These are phyloP conservation scores for Nasonia vitripennis DNA, from an alignment of 1,140 invertebrate genomes.

Conservation along the genomic window DNA sequence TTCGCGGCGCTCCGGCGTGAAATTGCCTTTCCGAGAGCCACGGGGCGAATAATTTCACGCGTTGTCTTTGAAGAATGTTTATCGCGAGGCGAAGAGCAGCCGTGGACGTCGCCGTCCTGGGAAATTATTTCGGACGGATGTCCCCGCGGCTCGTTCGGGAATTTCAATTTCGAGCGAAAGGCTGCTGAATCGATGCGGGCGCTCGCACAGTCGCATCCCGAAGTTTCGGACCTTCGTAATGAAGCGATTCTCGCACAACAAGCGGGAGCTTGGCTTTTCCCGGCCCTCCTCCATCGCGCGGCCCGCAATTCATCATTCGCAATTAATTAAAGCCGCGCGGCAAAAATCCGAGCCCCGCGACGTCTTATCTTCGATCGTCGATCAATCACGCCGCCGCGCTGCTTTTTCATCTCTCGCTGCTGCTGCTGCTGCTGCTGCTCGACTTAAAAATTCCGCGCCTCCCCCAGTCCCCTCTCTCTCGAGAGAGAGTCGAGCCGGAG, in stretches of 20 bases:
- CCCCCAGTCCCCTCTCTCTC: neutral
- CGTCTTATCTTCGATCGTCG: constrained; percentile 32
- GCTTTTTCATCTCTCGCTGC: neutral
- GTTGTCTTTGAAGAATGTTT: constrained; percentile 40
- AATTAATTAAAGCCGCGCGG: constrained; percentile 18
- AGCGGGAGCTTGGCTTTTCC: too few species aligned
- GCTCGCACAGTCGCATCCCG: too few species aligned
- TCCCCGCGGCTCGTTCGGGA: neutral
- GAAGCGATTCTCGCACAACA: too few species aligned
- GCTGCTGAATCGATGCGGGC: too few species aligned
- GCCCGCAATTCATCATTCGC: constrained; percentile 16
- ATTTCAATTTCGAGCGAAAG: neutral
- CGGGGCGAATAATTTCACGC: neutral
- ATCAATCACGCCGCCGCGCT: constrained; percentile 23
- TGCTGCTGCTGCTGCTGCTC: neutral
- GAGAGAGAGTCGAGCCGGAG: neutral
- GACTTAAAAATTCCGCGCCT: constrained; percentile 27
- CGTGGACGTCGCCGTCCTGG: too few species aligned
- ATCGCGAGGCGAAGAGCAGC: neutral
- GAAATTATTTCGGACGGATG: neutral
- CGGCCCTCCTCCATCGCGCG: neutral
- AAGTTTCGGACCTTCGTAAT: too few species aligned
- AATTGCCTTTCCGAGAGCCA: constrained; percentile 40
- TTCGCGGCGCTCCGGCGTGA: constrained; percentile 41
- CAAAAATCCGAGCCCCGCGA: constrained; percentile 21